These are phyloP conservation scores for Corapipo altera DNA, from an alignment of 2,113 vertebrate genomes.

Conservation along the genomic window DNA sequence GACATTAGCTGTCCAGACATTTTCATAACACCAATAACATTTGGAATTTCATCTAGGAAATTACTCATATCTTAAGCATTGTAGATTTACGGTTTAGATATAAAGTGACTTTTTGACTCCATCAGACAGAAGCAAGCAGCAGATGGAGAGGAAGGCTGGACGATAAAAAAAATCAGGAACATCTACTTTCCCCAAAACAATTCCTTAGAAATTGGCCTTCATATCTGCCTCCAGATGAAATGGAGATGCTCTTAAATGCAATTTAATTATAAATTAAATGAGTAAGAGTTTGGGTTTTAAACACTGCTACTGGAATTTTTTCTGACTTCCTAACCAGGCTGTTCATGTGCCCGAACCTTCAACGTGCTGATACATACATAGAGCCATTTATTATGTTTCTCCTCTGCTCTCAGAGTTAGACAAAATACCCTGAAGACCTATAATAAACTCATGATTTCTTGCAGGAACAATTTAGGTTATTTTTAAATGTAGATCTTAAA, in stretches of 20 bases:
- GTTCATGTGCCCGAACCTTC: neutral
- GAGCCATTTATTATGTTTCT: conserved; percentile 31
- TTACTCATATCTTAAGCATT: conserved; percentile 3
- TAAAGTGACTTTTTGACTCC: conserved; percentile 38
- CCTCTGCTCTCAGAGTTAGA: conserved; percentile 23
- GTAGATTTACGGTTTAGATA: conserved; percentile 3
- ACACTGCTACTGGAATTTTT: neutral
- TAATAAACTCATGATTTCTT: conserved; percentile 62
- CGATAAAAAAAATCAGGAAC: neutral
- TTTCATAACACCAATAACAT: conserved; percentile 34
- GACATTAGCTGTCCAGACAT: conserved; percentile 64
- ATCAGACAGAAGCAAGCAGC: conserved; percentile 43
- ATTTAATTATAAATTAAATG: neutral
- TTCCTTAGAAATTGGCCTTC: neutral
- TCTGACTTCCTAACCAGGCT: neutral
- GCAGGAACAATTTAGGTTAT: conserved; percentile 62
- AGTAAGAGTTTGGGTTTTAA: neutral
- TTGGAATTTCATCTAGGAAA: conserved; percentile 50
- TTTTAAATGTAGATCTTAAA: conserved; percentile 53
- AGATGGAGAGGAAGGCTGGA: conserved; percentile 22
- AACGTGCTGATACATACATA: neutral
- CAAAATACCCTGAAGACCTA: conserved; percentile 53
- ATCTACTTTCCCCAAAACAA: neutral
- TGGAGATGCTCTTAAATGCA: neutral
- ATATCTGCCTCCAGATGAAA: neutral